These are phyloP conservation scores for Spodoptera frugiperda DNA, from an alignment of 1,140 invertebrate genomes.

Conservation along the genomic window DNA sequence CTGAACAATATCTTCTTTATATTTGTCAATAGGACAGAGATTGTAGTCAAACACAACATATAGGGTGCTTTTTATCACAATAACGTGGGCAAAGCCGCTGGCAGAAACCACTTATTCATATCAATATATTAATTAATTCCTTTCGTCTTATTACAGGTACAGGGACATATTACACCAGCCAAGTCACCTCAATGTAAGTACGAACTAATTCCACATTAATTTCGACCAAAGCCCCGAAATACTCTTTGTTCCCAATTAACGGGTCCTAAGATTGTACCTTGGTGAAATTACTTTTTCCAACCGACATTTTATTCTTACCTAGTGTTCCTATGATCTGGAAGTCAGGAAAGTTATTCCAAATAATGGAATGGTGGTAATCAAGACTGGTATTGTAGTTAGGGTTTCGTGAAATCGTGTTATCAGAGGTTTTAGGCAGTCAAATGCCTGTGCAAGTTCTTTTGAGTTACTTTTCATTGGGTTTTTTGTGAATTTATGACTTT, in stretches of 20 bases:
- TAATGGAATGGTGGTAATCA: slow-evolving; percentile 2
- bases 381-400: background rate
- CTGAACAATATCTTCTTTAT: too few relatives aligned
- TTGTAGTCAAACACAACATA: too few relatives aligned
- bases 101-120: too few relatives aligned
- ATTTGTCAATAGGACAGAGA: too few relatives aligned
- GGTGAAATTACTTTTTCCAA: background rate
- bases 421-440: background rate
- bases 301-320: background rate
- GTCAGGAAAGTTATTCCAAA: slow-evolving; percentile 7
- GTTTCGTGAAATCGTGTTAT: background rate
- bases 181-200: slow-evolving; percentile 11
- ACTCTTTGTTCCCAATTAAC: background rate
- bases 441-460: background rate
- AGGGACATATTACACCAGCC: background rate
- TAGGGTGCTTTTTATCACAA: too few relatives aligned
- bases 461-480: background rate
- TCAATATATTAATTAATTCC: background rate
- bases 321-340: background rate
- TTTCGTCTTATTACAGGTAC: slow-evolving; percentile 8
- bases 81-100: too few relatives aligned
- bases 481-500: too few relatives aligned
- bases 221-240: background rate
- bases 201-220: background rate
- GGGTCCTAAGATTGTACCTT: background rate